Percentiles rank a stretch among this genome's conserved stretches.
These are phyloP conservation scores for Lamellibrachia satsuma DNA, from an alignment of 2,888 invertebrate species.

Conservation along the genomic window DNA sequence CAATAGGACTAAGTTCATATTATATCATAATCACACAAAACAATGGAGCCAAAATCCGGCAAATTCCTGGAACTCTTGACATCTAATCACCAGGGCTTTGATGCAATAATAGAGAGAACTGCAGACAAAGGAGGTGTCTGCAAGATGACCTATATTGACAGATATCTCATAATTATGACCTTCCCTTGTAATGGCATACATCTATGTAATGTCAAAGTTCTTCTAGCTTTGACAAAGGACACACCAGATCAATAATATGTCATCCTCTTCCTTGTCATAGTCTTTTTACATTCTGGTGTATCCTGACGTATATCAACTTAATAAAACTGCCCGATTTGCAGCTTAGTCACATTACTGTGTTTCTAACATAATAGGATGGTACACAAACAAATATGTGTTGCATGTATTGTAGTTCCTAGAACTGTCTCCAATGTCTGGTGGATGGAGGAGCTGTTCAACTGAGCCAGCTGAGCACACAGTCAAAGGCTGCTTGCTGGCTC, in stretches of 20 bases:
- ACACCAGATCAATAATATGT: background rate
- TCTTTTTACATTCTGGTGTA: too few relatives aligned
- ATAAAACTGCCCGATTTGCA: too few relatives aligned
- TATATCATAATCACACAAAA: background rate
- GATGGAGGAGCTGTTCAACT: background rate
- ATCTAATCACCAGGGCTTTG: background rate
- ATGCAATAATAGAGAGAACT: background rate
- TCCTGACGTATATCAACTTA: too few relatives aligned
- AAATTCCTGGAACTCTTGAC: background rate
- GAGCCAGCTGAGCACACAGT: background rate
- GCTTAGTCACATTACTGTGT: too few relatives aligned
- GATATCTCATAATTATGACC: background rate
- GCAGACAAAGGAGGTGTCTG: background rate
- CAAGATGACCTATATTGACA: background rate
- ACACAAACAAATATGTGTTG: too few relatives aligned
- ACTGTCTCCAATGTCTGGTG: background rate
- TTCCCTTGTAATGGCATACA: background rate
- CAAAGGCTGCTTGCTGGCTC: background rate
- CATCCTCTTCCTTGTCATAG: background rate
- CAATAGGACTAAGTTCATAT: background rate
- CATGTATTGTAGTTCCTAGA: background rate
- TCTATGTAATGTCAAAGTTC: background rate
- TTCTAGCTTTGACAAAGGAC: background rate
- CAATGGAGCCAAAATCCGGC: background rate
- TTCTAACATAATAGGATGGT: too few relatives aligned